Conservation (phyloP, 2,113 vertebrate species). For the Tricholaema leucomelas region DNA sequence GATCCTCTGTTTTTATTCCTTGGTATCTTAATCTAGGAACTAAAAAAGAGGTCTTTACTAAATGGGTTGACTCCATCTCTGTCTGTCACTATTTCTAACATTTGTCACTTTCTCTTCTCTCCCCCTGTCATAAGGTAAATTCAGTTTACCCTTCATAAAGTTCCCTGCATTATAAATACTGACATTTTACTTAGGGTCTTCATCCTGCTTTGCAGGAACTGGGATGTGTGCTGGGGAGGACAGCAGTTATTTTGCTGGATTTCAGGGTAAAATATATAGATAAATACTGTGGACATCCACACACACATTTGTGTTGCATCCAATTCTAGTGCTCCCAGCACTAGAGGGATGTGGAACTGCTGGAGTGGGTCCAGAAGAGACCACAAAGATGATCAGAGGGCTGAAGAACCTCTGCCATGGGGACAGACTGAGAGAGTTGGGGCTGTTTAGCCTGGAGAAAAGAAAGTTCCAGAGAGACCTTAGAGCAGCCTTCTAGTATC, state of each 20-base stretch:
- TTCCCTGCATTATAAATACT: not conserved
- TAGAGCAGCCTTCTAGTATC: no score
- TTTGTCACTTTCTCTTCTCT: not conserved
- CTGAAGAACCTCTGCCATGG: no score
- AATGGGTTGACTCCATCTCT: not conserved
- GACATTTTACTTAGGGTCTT: not conserved
- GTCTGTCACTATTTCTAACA: not conserved
- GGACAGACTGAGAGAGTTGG: no score
- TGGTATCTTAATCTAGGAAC: not conserved
- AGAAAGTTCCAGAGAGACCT: no score
- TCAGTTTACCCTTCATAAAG: not conserved
- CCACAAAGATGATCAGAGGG: no score
- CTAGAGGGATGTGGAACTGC: no score
- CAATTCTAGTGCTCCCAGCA: no score
- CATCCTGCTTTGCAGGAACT: not conserved
- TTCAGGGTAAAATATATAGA: not conserved
- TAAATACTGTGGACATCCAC: not conserved
- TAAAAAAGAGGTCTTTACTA: not conserved
- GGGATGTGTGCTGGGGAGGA: not conserved
- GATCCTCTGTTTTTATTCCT: not conserved
- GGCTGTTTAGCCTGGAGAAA: no score
- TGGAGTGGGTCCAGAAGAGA: no score
- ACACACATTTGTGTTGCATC: no score
- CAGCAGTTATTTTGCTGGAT: not conserved
- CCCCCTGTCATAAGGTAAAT: not conserved